phyloP scores from a whole-genome alignment of 2,113 vertebrate genomes.

The Bothrops jararaca region DNA sequence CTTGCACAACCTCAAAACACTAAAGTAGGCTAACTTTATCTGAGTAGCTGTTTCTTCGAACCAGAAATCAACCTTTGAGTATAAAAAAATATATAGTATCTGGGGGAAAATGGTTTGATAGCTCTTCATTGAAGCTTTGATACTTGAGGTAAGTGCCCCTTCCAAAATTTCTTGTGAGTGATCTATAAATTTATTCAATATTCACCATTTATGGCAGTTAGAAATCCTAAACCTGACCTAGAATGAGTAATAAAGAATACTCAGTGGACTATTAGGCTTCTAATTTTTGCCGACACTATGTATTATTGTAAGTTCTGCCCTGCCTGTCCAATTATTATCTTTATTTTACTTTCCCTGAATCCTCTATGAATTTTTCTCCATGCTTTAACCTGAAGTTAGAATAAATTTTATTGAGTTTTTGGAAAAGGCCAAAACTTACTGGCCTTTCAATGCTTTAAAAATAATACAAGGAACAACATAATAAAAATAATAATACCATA shows the following conservation, averaged over 20 bases:
- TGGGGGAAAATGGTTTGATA: background rate
- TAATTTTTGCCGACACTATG: background rate
- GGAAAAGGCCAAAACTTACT: background rate
- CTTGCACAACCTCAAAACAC: background rate
- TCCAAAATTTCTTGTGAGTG: background rate
- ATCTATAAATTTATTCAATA: background rate
- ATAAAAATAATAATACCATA: background rate
- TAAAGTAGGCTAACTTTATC: background rate
- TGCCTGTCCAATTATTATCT: background rate
- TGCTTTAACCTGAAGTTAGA: background rate
- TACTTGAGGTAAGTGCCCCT: background rate
- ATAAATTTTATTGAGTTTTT: background rate
- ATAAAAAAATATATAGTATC: background rate
- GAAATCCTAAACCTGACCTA: background rate
- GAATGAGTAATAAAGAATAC: background rate
- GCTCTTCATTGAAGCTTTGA: background rate
- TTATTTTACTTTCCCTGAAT: background rate
- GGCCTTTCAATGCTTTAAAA: background rate
- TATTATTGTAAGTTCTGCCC: background rate
- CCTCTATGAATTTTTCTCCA: background rate
- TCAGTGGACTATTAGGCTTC: background rate
- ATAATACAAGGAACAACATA: background rate
- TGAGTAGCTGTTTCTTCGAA: background rate
- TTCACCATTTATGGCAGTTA: background rate
- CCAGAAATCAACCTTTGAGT: background rate